Evolutionary conservation across 2,113 vertebrate species (phyloP).

Genomic region (Spermophilus dauricus): DNA sequence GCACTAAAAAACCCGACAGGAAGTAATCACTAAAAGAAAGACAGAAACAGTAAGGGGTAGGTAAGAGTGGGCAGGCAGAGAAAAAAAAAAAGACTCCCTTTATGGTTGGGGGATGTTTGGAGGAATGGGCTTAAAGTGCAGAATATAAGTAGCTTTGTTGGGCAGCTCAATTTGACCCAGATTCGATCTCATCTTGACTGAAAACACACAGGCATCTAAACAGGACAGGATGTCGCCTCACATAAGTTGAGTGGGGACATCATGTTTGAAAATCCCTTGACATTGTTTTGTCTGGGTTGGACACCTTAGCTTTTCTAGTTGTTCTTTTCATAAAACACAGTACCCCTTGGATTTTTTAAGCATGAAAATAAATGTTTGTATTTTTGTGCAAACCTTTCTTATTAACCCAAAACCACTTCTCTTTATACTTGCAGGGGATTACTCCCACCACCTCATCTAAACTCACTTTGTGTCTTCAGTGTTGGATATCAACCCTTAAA

Average conservation of each 20-base stretch:
- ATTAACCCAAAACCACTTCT: background rate
- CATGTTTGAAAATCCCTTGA: background rate
- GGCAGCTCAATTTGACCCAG: background rate
- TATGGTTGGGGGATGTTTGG: background rate
- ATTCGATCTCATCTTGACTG: background rate
- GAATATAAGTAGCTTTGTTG: background rate
- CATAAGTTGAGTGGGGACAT: background rate
- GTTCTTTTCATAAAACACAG: background rate
- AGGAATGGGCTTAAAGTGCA: background rate
- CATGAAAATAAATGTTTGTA: background rate
- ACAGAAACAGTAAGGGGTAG: constrained; percentile 57
- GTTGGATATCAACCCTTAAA: background rate
- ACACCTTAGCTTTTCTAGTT: background rate
- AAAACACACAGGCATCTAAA: background rate
- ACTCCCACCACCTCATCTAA: too few species aligned
- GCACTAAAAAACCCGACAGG: constrained; percentile 83
- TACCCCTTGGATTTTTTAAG: background rate
- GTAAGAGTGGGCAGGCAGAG: background rate
- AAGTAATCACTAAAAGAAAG: constrained; percentile 83
- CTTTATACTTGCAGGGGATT: background rate
- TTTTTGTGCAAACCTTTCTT: background rate
- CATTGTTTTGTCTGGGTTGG: background rate
- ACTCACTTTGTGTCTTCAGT: background rate
- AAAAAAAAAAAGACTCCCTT: background rate
- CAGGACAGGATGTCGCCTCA: background rate